Evolutionary conservation across 2,113 vertebrate species (phyloP), one percentile per base, ranked within the genome.

Genomic region (Sorex araneus): DNA sequence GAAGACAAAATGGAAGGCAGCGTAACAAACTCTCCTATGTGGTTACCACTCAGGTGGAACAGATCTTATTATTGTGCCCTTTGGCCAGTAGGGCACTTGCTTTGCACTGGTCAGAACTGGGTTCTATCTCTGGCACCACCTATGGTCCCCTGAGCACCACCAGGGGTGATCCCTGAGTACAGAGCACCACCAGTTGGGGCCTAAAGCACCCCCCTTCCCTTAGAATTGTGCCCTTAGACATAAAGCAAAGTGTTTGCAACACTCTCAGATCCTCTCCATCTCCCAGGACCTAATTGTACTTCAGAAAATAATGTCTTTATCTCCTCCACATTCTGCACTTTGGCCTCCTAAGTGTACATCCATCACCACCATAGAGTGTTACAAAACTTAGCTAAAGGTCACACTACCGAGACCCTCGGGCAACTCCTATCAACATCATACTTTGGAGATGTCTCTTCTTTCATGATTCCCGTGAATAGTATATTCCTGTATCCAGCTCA

Each of bases 1-100:
- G 13, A 60, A 75, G n/a, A 75, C 27, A 84, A 88, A 79, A 64
- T 3, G n/a, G 87, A 91, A 92, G 34, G n/a, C 30, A 84, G 70
- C 28, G 28, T 27, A 69, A 77, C 3, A 34, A 87, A 54, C 23
- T 54, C 8, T 60, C 7, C 32, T 66, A 57, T 69, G 10, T 90
- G 70, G 84, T 8, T 30, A 76, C 47, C 5, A 34, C 6, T 36
- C 67, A 90, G 66, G 63, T 15, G 19, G 28, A 85, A 93, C 6
- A 81, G 43, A 79, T 87, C 27, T 91, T 81, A 93, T 1, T 30
- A 57, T 54, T 87, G 70, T 60, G 8, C 4, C 16, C 34, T 71
- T 23, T 21, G 57, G 57, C 21, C 57, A 60, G 57, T 60, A 60
- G 57, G 57, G 19, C 57, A 60, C 57, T 60, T 23, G 19, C 57